These are phyloP conservation scores for Eurytoma californica DNA, from an alignment of 2,888 invertebrate species.

Conservation along the genomic window DNA sequence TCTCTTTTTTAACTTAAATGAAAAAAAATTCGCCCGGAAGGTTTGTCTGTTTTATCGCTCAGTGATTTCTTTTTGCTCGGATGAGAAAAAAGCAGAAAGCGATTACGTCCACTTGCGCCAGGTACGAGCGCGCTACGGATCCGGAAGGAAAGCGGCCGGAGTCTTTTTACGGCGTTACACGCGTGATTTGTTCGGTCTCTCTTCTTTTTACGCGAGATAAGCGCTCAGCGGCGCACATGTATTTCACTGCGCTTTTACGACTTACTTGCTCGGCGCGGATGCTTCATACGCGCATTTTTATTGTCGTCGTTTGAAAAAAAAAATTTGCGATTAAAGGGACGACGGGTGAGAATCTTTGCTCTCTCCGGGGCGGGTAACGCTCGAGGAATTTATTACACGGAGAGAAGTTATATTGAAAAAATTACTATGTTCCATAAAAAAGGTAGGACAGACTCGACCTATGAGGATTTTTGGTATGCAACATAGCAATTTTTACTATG, in stretches of 20 bases:
- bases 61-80: not conserved
- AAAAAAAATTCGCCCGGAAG: no score
- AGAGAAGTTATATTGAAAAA: no score
- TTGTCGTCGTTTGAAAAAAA: not conserved
- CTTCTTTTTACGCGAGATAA: not conserved
- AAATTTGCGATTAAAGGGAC: no score
- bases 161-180: conserved; percentile 4
- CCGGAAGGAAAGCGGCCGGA: not conserved
- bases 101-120: no score
- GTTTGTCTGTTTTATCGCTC: no score
- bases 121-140: not conserved
- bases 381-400: no score
- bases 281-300: not conserved
- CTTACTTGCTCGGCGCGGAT: not conserved
- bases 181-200: conserved; percentile 18
- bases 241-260: conserved; percentile 17
- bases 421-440: no score
- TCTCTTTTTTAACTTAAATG: not conserved
- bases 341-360: no score
- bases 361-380: no score
- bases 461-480: no score
- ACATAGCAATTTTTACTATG: no score
- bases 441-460: no score
- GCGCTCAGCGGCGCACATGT: not conserved
- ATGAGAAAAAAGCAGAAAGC: not conserved